phyloP scores from a whole-genome alignment of 2,888 invertebrate genomes.

The Melinaea marsaeus region DNA sequence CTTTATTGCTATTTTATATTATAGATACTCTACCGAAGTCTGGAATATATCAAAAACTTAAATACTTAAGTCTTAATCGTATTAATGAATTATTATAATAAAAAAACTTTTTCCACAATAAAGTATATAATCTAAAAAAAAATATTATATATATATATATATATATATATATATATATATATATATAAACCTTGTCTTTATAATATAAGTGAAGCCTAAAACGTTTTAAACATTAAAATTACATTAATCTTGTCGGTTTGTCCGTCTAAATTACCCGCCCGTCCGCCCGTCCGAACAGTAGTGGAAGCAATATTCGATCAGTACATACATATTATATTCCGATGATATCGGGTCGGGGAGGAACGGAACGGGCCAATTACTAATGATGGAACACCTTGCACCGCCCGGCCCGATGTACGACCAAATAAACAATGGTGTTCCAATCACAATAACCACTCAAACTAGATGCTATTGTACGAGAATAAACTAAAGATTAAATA shows the following conservation, averaged over 20 bases:
- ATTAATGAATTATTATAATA: no score
- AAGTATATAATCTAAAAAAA: no score
- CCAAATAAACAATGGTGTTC: conserved; percentile 28
- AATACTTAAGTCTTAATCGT: no score
- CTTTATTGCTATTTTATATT: neutral
- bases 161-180: no score
- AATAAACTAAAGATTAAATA: no score
- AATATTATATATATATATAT: no score
- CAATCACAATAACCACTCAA: conserved; percentile 23
- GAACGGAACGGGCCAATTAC: conserved; percentile 69
- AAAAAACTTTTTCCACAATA: no score
- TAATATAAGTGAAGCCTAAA: neutral
- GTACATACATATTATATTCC: conserved; percentile 32
- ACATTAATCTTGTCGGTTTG: neutral
- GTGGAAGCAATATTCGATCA: conserved; percentile 28
- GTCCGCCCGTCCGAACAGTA: conserved; percentile 25
- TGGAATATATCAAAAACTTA: no score
- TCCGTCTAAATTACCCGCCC: neutral
- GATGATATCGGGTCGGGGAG: conserved; percentile 27
- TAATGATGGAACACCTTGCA: conserved; percentile 66
- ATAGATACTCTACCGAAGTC: no score
- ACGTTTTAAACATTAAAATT: neutral
- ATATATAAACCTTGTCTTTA: no score
- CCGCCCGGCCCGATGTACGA: conserved; percentile 33
- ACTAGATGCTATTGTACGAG: conserved; percentile 10